Conservation (phyloP, 37 sponge, comb jelly and placozoan genomes). For the Aplysina aerophoba region DNA sequence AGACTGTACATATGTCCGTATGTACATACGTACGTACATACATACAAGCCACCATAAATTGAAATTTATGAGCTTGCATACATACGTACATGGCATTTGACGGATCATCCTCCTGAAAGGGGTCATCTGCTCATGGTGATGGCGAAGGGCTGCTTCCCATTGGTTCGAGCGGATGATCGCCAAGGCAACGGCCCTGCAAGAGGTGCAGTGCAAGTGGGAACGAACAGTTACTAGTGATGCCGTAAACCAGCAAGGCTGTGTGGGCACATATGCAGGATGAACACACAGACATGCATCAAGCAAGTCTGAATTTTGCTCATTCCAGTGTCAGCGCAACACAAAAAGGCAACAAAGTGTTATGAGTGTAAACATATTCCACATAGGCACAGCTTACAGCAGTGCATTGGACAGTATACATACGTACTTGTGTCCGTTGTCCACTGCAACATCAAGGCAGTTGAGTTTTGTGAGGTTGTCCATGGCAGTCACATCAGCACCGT, state of each 20-base stretch:
- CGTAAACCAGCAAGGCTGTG: neutral
- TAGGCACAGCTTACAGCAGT: neutral
- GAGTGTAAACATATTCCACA: too few species aligned
- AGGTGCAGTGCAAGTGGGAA: neutral
- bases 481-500: conserved; percentile 65
- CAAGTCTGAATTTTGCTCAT: too few species aligned
- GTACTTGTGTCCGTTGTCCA: conserved; percentile 85
- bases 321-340: too few species aligned
- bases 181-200: conserved; percentile 75
- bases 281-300: neutral
- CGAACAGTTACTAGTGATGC: neutral
- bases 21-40: conserved; percentile 21
- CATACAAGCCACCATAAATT: neutral
- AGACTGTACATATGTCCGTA: neutral
- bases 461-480: conserved; percentile 18
- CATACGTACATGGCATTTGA: conserved; percentile 79
- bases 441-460: conserved; percentile 86
- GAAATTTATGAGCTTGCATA: neutral
- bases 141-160: conserved; percentile 76
- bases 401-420: conserved; percentile 13
- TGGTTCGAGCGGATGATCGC: conserved; percentile 58
- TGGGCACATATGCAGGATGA: neutral
- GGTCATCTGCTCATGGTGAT: conserved; percentile 50
- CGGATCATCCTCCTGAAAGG: conserved; percentile 82
- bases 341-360: too few species aligned